phyloP scores from a whole-genome alignment of 2,113 vertebrate genomes.

The Carlito syrichta region DNA sequence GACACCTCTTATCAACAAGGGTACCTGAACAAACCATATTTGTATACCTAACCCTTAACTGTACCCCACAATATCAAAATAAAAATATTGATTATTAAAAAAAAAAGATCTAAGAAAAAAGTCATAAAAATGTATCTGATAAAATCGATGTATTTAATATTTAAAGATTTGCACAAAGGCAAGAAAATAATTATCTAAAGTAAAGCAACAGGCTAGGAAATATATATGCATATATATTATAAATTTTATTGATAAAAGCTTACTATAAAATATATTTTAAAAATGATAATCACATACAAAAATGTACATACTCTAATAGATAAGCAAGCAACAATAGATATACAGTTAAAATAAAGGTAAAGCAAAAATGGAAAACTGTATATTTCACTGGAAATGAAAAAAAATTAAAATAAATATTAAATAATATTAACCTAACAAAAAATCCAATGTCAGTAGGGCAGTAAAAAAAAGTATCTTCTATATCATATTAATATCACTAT shows the following conservation, averaged over 20 bases:
- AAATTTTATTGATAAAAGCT: background rate
- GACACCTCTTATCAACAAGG: no score
- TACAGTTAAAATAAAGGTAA: background rate
- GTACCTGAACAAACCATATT: no score
- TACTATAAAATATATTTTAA: background rate
- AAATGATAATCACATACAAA: conserved; percentile 23
- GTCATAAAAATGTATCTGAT: background rate
- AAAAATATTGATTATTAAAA: no score
- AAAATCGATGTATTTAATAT: background rate
- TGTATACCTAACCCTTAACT: no score
- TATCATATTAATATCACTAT: background rate
- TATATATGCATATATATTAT: background rate
- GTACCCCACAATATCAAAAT: no score
- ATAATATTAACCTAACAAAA: conserved; percentile 8
- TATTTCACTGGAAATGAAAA: background rate
- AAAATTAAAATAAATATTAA: conserved; percentile 12
- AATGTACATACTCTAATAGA: background rate
- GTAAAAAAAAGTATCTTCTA: background rate
- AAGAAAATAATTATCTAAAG: conserved; percentile 31
- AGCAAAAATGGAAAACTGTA: background rate
- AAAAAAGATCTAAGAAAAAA: no score
- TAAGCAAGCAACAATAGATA: background rate
- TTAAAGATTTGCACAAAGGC: background rate
- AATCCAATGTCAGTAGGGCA: background rate
- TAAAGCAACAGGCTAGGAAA: background rate